phyloP scores from a whole-genome alignment of 2,888 invertebrate species.

The Dicycla oo region DNA sequence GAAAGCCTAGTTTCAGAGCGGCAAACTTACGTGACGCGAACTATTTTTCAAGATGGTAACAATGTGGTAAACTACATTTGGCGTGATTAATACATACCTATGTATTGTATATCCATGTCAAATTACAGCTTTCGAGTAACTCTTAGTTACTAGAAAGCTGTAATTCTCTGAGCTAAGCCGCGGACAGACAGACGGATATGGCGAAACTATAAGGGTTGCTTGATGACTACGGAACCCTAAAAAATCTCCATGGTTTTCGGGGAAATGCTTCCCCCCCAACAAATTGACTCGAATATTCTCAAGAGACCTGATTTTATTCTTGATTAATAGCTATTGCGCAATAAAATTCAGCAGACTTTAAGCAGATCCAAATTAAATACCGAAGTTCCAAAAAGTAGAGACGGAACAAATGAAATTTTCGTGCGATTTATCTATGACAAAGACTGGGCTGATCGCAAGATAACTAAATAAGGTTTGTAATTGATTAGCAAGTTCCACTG shows the following conservation, averaged over 20 bases:
- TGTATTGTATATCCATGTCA: no score
- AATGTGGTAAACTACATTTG: no score
- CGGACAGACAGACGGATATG: no score
- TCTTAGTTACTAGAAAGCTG: no score
- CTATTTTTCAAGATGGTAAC: no score
- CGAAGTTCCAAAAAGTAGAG: not conserved
- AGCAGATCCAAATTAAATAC: not conserved
- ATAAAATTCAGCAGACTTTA: not conserved
- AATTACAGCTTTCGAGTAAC: no score
- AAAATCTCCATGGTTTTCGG: not conserved
- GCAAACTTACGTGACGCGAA: no score
- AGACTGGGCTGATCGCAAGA: not conserved
- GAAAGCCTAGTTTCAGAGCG: no score
- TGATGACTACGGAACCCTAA: no score
- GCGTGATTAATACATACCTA: no score
- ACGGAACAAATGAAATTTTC: not conserved
- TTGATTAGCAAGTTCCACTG: constrained; percentile 17
- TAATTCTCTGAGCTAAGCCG: no score
- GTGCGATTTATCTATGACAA: constrained; percentile 9
- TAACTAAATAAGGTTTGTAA: constrained; percentile 13
- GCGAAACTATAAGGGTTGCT: no score
- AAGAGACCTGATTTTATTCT: not conserved
- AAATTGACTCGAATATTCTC: not conserved
- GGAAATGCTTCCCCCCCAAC: not conserved
- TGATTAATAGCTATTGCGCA: not conserved